These are phyloP conservation scores for Agrilus biguttatus DNA, from an alignment of 2,888 invertebrate genomes.

Conservation along the genomic window DNA sequence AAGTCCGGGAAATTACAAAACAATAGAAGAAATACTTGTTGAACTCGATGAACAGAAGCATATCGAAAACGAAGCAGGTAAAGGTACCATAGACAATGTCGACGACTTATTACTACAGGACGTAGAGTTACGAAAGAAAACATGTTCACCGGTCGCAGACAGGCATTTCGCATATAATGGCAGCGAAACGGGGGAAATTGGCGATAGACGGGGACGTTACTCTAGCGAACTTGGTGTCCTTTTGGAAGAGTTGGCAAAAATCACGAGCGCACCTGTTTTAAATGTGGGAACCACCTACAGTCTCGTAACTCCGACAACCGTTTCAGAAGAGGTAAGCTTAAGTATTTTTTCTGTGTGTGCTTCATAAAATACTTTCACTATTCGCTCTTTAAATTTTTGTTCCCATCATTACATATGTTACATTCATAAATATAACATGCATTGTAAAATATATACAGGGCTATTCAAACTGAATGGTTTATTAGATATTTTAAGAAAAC, in stretches of 20 bases:
- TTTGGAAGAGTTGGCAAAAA: conserved; percentile 27
- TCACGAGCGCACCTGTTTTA: conserved; percentile 28
- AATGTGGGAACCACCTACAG: conserved; percentile 27
- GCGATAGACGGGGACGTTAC: conserved; percentile 11
- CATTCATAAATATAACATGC: too few species aligned
- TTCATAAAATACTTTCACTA: too few species aligned
- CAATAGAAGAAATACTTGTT: conserved; percentile 24
- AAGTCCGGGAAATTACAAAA: conserved; percentile 12
- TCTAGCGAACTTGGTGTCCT: conserved; percentile 26
- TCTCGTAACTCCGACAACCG: conserved; percentile 19
- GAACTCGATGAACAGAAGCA: conserved; percentile 21
- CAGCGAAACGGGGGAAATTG: background rate
- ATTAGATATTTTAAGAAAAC: too few species aligned
- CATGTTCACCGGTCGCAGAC: conserved; percentile 2
- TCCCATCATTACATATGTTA: too few species aligned
- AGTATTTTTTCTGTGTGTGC: background rate
- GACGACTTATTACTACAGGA: conserved; percentile 6
- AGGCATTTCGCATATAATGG: background rate
- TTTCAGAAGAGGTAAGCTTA: conserved; percentile 25
- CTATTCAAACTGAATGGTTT: too few species aligned
- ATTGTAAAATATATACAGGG: too few species aligned
- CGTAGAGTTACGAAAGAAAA: conserved; percentile 11
- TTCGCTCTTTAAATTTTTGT: too few species aligned
- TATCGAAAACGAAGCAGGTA: conserved; percentile 20
- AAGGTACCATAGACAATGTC: conserved; percentile 18